A percentile compares a stretch with the other conserved stretches of the same genome.
Conservation (phyloP, 2,888 invertebrate species). For the Dyspetes luteomarginatus region DNA sequence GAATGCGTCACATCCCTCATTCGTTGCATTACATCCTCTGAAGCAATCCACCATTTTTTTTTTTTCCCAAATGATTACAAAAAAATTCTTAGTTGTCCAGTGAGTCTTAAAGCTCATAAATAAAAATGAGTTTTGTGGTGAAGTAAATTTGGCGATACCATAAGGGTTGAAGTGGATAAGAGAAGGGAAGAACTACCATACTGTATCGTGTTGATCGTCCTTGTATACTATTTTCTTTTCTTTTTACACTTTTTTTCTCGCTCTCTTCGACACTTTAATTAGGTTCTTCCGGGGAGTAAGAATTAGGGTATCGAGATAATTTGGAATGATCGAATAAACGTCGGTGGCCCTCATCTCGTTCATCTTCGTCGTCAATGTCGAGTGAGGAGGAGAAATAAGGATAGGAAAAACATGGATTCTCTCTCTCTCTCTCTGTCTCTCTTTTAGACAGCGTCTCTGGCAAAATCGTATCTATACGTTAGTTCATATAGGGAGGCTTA, state of each 20-base stretch:
- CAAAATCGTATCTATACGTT: conserved; percentile 9
- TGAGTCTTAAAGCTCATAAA: no score
- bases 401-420: conserved; percentile 31
- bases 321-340: conserved; percentile 77
- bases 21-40: neutral
- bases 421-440: conserved; percentile 32
- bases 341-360: conserved; percentile 65
- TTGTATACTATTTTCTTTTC: no score
- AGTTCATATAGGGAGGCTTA: conserved; percentile 50
- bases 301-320: conserved; percentile 70
- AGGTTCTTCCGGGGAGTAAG: conserved; percentile 31
- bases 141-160: no score
- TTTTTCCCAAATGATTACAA: no score
- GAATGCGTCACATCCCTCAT: neutral
- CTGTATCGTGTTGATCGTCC: neutral
- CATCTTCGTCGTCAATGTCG: conserved; percentile 57
- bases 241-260: neutral
- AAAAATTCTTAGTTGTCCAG: no score
- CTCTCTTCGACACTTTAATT: conserved; percentile 52
- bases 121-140: no score
- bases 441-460: conserved; percentile 28
- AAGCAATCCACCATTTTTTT: neutral
- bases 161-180: no score
- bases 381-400: conserved; percentile 41
- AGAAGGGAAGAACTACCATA: neutral